Percentiles rank a stretch among this genome's conserved stretches.
Conservation (phyloP, 2,797 vertebrate genomes). For the Euthynnus affinis region DNA sequence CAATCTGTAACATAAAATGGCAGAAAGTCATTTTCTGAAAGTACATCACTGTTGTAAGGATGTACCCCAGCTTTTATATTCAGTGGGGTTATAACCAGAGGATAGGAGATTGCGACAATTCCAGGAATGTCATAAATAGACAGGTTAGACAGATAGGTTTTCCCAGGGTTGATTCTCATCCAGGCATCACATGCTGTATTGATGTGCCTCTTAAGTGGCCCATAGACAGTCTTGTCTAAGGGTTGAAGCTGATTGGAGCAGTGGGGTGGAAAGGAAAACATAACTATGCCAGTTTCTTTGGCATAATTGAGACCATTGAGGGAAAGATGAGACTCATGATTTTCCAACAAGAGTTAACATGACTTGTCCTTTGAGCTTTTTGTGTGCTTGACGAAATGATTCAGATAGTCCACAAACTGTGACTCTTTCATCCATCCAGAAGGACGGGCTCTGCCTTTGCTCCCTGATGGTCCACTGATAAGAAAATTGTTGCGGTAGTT, state of each 20-base stretch:
- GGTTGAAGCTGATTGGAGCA: neutral
- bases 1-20: conserved; percentile 2
- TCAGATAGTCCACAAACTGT: neutral
- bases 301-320: neutral
- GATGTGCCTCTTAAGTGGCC: conserved; percentile 10
- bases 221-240: conserved; percentile 14
- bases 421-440: conserved; percentile 12
- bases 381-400: neutral
- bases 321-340: conserved; percentile 3
- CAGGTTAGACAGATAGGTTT: no score
- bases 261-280: neutral
- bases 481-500: conserved; percentile 29
- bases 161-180: conserved; percentile 33
- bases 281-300: neutral
- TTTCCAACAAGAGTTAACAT: neutral
- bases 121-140: no score
- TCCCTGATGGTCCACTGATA: conserved; percentile 8
- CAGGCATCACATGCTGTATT: conserved; percentile 15
- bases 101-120: no score
- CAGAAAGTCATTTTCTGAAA: conserved; percentile 17
- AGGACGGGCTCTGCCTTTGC: neutral
- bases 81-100: no score
- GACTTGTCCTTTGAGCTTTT: neutral
- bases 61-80: no score
- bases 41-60: conserved; percentile 24